These are phyloP conservation scores for Lepidochrysops patricia DNA, from an alignment of 2,888 invertebrate species.

Conservation along the genomic window DNA sequence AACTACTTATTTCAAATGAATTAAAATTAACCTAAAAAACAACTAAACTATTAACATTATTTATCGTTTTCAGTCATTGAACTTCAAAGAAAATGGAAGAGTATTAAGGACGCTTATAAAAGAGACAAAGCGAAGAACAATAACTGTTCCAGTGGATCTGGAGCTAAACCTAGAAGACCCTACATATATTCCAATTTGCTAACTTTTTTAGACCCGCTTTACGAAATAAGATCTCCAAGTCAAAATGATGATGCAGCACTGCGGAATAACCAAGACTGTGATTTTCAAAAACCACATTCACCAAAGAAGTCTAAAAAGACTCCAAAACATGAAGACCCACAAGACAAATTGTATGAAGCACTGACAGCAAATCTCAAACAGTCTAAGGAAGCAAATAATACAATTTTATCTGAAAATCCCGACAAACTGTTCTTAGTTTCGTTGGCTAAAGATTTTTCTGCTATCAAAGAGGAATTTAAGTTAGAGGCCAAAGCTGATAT, in stretches of 20 bases:
- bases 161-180: not conserved
- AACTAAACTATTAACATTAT: not conserved
- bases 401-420: no score
- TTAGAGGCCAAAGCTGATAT: not conserved
- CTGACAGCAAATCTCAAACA: not conserved
- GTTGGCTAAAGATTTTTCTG: not conserved
- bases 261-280: no score
- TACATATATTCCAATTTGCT: not conserved
- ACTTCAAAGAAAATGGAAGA: slow-evolving; percentile 24
- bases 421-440: not conserved
- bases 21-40: no score
- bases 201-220: not conserved
- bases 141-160: not conserved
- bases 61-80: slow-evolving; percentile 16
- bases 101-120: slow-evolving; percentile 25
- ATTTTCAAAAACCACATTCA: no score
- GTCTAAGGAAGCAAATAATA: no score
- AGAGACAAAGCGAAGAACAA: slow-evolving; percentile 17
- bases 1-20: no score
- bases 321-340: not conserved
- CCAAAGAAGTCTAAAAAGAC: no score
- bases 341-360: not conserved
- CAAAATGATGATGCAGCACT: no score
- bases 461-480: not conserved
- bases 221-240: not conserved